A percentile compares a stretch with the other conserved stretches of the same genome.
Evolutionary conservation across 2,113 vertebrate genomes (phyloP).

Genomic region (Sula dactylatra): DNA sequence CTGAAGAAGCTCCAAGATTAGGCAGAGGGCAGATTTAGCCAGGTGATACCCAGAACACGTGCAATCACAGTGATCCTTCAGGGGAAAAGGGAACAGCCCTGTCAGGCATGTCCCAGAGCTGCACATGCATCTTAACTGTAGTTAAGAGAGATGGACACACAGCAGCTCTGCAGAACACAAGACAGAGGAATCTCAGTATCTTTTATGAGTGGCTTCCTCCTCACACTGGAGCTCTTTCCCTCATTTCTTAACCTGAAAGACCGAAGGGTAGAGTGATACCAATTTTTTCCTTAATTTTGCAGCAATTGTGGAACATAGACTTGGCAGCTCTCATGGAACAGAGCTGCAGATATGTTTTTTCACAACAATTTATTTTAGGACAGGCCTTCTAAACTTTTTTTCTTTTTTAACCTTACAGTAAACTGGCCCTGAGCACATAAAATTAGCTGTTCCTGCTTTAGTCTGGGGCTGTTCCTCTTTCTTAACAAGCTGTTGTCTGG

Average conservation of each 20-base stretch:
- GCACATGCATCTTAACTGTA: not conserved
- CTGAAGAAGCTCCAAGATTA: not conserved
- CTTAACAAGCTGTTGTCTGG: not conserved
- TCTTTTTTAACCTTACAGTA: not conserved
- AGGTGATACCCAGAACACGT: not conserved
- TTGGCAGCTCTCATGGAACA: not conserved
- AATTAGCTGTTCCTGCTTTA: not conserved
- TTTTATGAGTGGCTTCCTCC: not conserved
- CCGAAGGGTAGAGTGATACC: not conserved
- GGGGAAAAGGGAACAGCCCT: not conserved
- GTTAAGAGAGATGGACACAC: not conserved
- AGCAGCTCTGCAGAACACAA: not conserved
- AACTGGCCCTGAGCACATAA: not conserved
- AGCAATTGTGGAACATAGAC: not conserved
- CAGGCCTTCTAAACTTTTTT: not conserved
- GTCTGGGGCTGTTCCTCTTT: not conserved
- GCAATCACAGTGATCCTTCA: not conserved
- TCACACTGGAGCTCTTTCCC: not conserved
- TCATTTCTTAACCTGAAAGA: not conserved
- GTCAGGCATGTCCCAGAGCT: not conserved
- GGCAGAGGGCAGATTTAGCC: not conserved
- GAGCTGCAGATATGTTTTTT: not conserved
- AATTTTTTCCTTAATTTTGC: not conserved
- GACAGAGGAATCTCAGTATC: not conserved
- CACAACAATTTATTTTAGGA: not conserved